Base-by-base conservation (phyloP, 1,140 invertebrate species). In the Dryas iulia region DNA sequence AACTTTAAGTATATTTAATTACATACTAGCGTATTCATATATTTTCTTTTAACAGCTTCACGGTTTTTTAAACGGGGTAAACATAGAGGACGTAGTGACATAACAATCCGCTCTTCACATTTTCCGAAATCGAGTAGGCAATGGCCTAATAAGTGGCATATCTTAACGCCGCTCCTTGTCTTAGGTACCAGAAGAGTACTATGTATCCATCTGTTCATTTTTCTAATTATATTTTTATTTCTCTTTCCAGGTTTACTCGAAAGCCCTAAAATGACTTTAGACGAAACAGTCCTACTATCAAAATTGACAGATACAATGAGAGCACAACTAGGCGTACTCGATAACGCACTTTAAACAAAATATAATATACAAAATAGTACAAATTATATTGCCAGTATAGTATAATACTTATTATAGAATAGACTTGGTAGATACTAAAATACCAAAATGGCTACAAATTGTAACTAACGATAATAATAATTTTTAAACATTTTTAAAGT, bases 261-360 rank as follows among this genome's bases (percentile, higher is more conserved):
- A 87, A 95, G 95, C 81, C 91, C 94, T 0, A 93, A 93, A 65
- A 92, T 96, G 69, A 87, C 93, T 2, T 93, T 95, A 47, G 92
- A 93, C 11, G 94, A 95, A 70, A 95, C 94, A 24, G 79, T 95
- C 56, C 74, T 93, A 1, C 77, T 96, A 30, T 94, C 95, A 1
- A 93, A 94, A 80, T 82, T 95, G 23, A 93, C 95, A 73, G 95
- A 96, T 74, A 93, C 94, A 57, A 89, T 96, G 69, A 85, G 95
- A 59, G 92, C 91, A 52, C 94, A 96, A 87, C 69, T 96, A 21
- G 95, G 95, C 8, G 95, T 96, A 14, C 80, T 93, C 2, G 86
- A 86, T 68, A 72, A 65, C 26, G 72, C 59, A 26, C 56, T 76
- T 24, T 82, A 82, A 71, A 12, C 10, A 24, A 24, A n/a, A 53